Conservation (phyloP, 2,888 invertebrate genomes). For the Peribatodes rhomboidaria region DNA sequence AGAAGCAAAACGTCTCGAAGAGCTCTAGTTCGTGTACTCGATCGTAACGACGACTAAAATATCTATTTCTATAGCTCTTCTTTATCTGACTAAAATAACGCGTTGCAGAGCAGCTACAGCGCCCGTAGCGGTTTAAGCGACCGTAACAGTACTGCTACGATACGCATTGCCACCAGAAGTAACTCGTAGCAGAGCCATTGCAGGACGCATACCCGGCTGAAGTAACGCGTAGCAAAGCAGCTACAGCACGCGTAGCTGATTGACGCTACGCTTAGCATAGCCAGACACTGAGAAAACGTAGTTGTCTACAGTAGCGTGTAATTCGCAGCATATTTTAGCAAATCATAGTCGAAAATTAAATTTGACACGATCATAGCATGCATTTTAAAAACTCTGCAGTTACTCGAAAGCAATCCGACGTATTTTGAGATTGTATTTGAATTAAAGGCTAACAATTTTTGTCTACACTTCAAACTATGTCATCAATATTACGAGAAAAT, state of each 20-base stretch:
- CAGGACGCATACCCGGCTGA: no score
- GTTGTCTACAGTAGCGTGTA: no score
- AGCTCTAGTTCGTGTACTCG: no score
- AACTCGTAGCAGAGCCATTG: neutral
- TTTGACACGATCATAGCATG: neutral
- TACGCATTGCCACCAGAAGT: neutral
- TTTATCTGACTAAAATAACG: neutral
- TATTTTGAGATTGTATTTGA: no score
- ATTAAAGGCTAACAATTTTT: no score
- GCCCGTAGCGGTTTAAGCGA: neutral
- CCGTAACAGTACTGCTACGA: neutral
- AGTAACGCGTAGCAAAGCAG: neutral
- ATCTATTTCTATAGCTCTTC: no score
- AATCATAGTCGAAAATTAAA: no score
- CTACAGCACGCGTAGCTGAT: neutral
- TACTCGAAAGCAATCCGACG: neutral
- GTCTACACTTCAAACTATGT: constrained; percentile 35
- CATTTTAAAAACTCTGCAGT: neutral
- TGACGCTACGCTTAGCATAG: no score
- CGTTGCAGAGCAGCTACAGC: neutral
- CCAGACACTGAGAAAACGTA: no score
- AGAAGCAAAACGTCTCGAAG: no score
- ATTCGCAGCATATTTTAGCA: no score
- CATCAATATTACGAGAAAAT: constrained; percentile 39
- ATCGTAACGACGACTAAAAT: no score